Evolutionary conservation across 2,888 invertebrate genomes (phyloP).

Genomic region (Ophion costatus): DNA sequence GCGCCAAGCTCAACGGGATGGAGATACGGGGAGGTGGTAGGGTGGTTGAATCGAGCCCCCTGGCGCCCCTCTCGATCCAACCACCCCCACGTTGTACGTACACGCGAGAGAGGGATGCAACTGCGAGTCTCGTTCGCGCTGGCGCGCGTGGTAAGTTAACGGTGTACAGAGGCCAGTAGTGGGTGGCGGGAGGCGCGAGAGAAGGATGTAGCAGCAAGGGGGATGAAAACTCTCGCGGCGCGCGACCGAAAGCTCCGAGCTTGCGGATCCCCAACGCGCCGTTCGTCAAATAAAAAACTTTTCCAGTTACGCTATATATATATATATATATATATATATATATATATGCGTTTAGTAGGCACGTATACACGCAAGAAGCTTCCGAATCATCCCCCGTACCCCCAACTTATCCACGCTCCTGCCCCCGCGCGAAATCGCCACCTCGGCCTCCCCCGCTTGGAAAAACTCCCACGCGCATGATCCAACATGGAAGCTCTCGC

Average conservation of each 20-base stretch:
- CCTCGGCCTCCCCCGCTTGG: slow-evolving; percentile 29
- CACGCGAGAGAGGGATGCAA: slow-evolving; percentile 25
- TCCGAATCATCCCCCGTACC: slow-evolving; percentile 20
- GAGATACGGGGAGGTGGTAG: slow-evolving; percentile 1
- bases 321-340: slow-evolving; percentile 10
- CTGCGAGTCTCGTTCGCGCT: slow-evolving; percentile 30
- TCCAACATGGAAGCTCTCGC: slow-evolving; percentile 77
- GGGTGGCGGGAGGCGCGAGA: background rate
- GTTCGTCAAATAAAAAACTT: slow-evolving; percentile 61
- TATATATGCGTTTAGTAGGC: background rate
- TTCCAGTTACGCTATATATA: slow-evolving; percentile 39
- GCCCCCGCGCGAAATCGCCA: slow-evolving; percentile 23
- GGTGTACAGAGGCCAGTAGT: background rate
- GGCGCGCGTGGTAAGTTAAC: slow-evolving; percentile 25
- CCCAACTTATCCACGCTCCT: background rate
- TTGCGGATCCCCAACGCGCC: slow-evolving; percentile 59
- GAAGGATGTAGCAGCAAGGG: slow-evolving; percentile 15
- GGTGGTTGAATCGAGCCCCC: background rate
- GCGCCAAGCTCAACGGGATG: slow-evolving; percentile 49
- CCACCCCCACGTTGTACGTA: background rate
- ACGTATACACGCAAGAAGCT: slow-evolving; percentile 42
- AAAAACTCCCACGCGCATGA: slow-evolving; percentile 74
- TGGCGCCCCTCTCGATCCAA: background rate
- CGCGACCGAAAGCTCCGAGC: slow-evolving; percentile 58
- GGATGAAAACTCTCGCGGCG: slow-evolving; percentile 47